Evolutionary conservation across 2,888 invertebrate species (phyloP).

Genomic region (Idaea straminata): DNA sequence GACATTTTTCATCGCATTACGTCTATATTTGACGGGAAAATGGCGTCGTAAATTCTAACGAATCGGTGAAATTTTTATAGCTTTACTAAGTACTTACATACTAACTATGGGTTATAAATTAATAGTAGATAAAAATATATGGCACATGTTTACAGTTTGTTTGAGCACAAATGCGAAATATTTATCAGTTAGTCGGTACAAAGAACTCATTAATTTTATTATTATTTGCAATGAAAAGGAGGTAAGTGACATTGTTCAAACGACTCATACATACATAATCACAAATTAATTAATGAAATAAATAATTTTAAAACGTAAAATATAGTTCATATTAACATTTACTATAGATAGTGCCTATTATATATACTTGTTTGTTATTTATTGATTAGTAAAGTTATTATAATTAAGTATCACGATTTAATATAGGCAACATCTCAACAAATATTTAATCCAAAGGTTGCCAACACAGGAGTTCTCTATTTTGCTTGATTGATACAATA

Average conservation of each 20-base stretch:
- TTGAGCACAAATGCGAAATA: constrained; percentile 22
- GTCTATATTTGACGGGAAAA: constrained; percentile 17
- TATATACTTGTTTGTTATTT: no score
- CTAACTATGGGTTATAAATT: constrained; percentile 26
- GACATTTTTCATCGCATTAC: constrained; percentile 21
- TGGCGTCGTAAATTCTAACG: constrained; percentile 19
- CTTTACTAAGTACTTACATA: constrained; percentile 27
- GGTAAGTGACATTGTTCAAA: constrained; percentile 17
- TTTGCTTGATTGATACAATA: neutral
- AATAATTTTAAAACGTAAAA: neutral
- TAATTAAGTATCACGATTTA: no score
- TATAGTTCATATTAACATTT: neutral
- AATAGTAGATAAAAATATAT: constrained; percentile 24
- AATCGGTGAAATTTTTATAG: constrained; percentile 23
- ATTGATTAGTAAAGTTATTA: no score
- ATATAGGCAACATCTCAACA: no score
- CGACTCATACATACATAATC: constrained; percentile 5
- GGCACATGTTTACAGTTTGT: constrained; percentile 21
- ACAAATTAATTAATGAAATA: neutral
- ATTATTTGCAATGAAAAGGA: constrained; percentile 22
- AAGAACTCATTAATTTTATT: constrained; percentile 30
- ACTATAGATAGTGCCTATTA: no score
- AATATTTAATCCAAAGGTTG: no score
- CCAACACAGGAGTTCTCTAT: no score
- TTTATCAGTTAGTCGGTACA: constrained; percentile 24